A percentile compares a stretch with the other conserved stretches of the same genome.
Evolutionary conservation across 2,888 invertebrate species (phyloP).

Genomic region (Megastigmus dorsalis): DNA sequence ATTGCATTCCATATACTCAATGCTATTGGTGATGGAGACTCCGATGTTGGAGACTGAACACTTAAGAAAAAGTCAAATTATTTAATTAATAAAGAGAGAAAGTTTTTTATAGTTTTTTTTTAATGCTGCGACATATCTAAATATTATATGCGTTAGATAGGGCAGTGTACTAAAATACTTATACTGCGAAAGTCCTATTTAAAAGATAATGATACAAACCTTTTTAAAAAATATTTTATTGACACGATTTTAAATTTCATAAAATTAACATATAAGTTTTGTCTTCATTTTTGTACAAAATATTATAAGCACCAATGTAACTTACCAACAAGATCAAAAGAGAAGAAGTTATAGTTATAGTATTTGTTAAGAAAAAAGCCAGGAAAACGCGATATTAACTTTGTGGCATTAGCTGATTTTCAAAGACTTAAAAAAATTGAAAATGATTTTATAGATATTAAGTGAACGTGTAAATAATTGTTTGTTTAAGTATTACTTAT

Average conservation of each 20-base stretch:
- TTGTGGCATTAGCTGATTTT: slow-evolving; percentile 30
- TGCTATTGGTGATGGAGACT: slow-evolving; percentile 84
- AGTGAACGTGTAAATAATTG: too few species aligned
- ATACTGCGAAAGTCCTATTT: too few species aligned
- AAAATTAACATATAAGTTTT: too few species aligned
- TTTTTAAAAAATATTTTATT: too few species aligned
- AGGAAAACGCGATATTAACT: slow-evolving; percentile 37
- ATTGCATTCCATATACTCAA: slow-evolving; percentile 84
- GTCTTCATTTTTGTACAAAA: slow-evolving; percentile 10
- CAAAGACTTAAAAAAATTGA: slow-evolving; percentile 31
- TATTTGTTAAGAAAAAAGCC: slow-evolving; percentile 23
- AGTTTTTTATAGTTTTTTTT: neutral
- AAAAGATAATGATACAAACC: too few species aligned
- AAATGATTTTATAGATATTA: too few species aligned
- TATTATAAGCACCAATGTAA: neutral
- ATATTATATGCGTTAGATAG: slow-evolving; percentile 1
- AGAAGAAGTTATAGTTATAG: slow-evolving; percentile 3
- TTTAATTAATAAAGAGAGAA: slow-evolving; percentile 1
- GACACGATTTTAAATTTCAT: too few species aligned
- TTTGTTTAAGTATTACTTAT: too few species aligned
- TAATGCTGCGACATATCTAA: slow-evolving; percentile 14
- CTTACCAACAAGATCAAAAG: slow-evolving; percentile 22
- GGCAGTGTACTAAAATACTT: neutral
- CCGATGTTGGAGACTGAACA: slow-evolving; percentile 82
- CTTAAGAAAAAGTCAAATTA: slow-evolving; percentile 12